Evolutionary conservation across 2,797 vertebrate genomes (phyloP), one percentile per base, ranked within the genome.

Genomic region (Gambusia yucatana): DNA sequence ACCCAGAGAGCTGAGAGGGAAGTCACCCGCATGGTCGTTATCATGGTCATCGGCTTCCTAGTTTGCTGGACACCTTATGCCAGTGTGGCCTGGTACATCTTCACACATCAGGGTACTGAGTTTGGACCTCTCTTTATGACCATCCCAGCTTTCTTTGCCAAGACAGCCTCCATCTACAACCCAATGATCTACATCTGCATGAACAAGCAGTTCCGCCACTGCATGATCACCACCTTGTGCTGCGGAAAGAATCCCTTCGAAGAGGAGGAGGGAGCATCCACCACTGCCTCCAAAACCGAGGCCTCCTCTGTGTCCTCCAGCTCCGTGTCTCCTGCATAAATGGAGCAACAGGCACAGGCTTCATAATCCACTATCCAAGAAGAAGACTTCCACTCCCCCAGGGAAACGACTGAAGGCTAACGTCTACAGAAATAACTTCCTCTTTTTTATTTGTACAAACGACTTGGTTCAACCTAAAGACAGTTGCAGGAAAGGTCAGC

Each of bases 121-220:
- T 99, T 99, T 0, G 98, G 98, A 46, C 98, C 98, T 16, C 82
- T 98, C 90, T 96, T 99, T 85, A 99, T 99, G 98, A 98, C 98
- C 76, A 0, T 98, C 79, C 98, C 98, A 0, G 91, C 98, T 0
- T 99, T 99, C 96, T 99, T 99, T 88, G 98, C 98, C 96, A 99
- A 99, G 97, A 92, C 85, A 25, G 80, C 98, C 0, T 0, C 98
- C 75, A 92, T 99, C 94, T 99, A 98, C 96, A 99, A 99, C 93
- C 98, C 98, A 0, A 20, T 98, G 87, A 99, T 99, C 94, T 99
- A 99, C 92, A 97, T 99, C 55, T 94, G 97, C 88, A 94, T 99
- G 97, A 99, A 99, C 94, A 99, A 98, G 94, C 98, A 99, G 97
- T 99, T 99, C 96, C 97, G 98, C 84, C 92, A 97, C 95, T 99